Evolutionary conservation across 1,140 invertebrate species (phyloP).

Genomic region (Scylla paramamosain): DNA sequence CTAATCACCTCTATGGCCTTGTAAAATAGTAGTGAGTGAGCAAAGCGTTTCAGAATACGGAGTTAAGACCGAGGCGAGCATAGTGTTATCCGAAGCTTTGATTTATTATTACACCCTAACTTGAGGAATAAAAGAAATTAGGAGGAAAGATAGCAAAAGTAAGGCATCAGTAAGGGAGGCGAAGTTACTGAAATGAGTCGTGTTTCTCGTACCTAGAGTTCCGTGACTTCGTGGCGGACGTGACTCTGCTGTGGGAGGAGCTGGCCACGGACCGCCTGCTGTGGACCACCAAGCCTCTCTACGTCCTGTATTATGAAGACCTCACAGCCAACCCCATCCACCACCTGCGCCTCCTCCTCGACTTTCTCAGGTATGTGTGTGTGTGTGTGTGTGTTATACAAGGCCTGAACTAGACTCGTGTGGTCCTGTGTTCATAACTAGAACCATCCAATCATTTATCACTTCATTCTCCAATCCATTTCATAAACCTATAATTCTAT

Average conservation of each 20-base stretch:
- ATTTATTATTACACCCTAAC: no score
- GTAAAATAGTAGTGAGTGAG: no score
- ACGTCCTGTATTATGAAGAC: conserved; percentile 54
- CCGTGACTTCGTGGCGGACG: conserved; percentile 34
- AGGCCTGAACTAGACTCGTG: background rate
- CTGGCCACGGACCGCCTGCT: conserved; percentile 54
- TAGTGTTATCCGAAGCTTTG: no score
- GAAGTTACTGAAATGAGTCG: background rate
- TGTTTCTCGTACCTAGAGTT: background rate
- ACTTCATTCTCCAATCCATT: no score
- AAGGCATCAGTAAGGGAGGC: background rate
- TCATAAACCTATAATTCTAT: no score
- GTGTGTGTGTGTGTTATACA: background rate
- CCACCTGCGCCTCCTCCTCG: conserved; percentile 31
- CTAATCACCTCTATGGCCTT: no score
- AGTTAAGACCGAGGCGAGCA: no score
- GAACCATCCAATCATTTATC: no score
- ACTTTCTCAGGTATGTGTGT: conserved; percentile 36
- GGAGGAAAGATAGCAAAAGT: no score
- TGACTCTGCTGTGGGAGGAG: conserved; percentile 55
- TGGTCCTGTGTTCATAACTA: no score
- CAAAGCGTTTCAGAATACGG: no score
- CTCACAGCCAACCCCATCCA: background rate
- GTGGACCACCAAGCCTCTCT: conserved; percentile 42
- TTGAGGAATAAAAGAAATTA: no score